Conservation (phyloP, 92 coral and sea anemone genomes). For the Galaxea fascicularis region DNA sequence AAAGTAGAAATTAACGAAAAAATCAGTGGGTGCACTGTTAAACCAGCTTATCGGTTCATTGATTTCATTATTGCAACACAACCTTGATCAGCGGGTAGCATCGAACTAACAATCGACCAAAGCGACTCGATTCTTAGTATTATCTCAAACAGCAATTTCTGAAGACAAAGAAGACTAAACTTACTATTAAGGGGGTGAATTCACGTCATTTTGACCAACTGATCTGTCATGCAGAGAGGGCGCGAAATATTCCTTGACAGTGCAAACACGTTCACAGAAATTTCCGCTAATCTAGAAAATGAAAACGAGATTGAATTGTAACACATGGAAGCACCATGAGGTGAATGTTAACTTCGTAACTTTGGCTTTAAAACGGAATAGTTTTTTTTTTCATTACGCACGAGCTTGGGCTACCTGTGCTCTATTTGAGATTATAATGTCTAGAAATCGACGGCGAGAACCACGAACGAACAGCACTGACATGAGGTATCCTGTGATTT, state of each 20-base stretch:
- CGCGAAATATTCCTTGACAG: neutral
- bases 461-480: too few relatives aligned
- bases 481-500: too few relatives aligned
- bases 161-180: neutral
- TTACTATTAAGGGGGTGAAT: neutral
- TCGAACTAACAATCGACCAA: neutral
- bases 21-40: neutral
- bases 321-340: too few relatives aligned
- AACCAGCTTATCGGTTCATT: neutral
- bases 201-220: neutral
- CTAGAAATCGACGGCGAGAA: too few relatives aligned
- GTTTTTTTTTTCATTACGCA: too few relatives aligned
- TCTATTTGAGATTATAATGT: too few relatives aligned
- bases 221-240: constrained; percentile 18
- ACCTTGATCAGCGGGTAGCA: neutral
- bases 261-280: neutral
- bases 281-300: neutral
- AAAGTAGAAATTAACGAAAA: neutral
- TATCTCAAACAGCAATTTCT: constrained; percentile 7
- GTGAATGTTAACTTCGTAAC: too few relatives aligned
- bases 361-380: neutral
- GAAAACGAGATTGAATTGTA: too few relatives aligned
- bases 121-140: neutral
- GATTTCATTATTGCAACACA: neutral
- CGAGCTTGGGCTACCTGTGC: too few relatives aligned